A percentile compares a stretch with the other conserved stretches of the same genome.
Conservation (phyloP, 2,888 invertebrate genomes). For the Platypus cylindrus region DNA sequence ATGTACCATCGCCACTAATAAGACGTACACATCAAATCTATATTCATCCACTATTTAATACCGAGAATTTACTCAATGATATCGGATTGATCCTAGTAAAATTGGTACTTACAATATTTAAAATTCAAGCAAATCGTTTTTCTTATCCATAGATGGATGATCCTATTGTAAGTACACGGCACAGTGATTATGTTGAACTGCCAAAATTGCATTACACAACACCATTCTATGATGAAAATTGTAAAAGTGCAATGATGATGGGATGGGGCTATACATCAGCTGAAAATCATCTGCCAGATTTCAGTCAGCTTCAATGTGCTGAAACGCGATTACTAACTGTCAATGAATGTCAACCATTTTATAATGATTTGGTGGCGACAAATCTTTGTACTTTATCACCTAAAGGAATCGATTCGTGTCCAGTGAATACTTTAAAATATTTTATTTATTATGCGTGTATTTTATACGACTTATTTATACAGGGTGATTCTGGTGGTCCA, state of each 20-base stretch:
- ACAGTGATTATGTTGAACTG: background rate
- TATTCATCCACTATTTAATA: background rate
- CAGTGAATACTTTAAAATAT: conserved; percentile 1
- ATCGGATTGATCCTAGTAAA: conserved; percentile 1
- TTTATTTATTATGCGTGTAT: background rate
- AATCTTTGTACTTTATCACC: conserved; percentile 4
- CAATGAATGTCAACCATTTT: background rate
- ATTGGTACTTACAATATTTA: background rate
- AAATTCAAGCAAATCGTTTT: background rate
- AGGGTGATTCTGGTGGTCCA: conserved; percentile 13
- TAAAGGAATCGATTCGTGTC: conserved; percentile 6
- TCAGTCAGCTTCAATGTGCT: background rate
- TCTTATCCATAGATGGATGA: conserved; percentile 1
- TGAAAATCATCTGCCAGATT: background rate
- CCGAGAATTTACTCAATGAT: background rate
- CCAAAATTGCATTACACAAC: background rate
- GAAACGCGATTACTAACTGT: background rate
- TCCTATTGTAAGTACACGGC: background rate
- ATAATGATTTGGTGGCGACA: background rate
- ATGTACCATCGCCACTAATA: too few relatives aligned
- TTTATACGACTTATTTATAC: conserved; percentile 1
- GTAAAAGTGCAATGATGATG: background rate
- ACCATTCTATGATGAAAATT: background rate
- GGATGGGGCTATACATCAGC: conserved; percentile 1
- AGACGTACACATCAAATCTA: background rate